These are phyloP conservation scores for Habrosyne pyritoides DNA, from an alignment of 2,888 invertebrate genomes.

Conservation along the genomic window DNA sequence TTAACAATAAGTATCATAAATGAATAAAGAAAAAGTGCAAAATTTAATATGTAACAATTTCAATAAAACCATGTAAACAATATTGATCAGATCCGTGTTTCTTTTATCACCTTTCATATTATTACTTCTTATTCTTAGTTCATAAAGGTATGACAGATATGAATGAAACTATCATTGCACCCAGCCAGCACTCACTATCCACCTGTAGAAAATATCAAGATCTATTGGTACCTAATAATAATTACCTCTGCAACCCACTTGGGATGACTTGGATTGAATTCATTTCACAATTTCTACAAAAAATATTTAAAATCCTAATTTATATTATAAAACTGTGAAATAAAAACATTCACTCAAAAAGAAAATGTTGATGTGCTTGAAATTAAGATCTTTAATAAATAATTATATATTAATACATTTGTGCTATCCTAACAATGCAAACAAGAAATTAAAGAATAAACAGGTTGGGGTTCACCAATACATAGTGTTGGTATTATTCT, in stretches of 20 bases:
- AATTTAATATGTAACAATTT: slow-evolving; percentile 82
- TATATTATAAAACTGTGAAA: not conserved
- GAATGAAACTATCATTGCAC: slow-evolving; percentile 44
- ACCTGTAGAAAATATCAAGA: slow-evolving; percentile 48
- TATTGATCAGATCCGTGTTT: slow-evolving; percentile 67
- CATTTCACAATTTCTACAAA: too few relatives aligned
- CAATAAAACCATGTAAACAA: slow-evolving; percentile 81
- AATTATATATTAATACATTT: too few relatives aligned
- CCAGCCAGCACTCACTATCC: slow-evolving; percentile 60
- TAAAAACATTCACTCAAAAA: too few relatives aligned
- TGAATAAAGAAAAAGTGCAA: slow-evolving; percentile 79
- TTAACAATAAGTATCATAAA: slow-evolving; percentile 76
- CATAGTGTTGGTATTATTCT: too few relatives aligned
- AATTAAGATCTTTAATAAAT: too few relatives aligned
- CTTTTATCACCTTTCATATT: slow-evolving; percentile 39
- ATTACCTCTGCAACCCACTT: too few relatives aligned
- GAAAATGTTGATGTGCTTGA: too few relatives aligned
- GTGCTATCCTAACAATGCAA: too few relatives aligned
- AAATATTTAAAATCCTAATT: too few relatives aligned
- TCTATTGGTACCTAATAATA: not conserved
- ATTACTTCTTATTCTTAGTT: slow-evolving; percentile 18
- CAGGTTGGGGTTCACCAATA: too few relatives aligned
- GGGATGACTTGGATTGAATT: too few relatives aligned
- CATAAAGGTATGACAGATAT: slow-evolving; percentile 50
- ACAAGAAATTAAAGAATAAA: too few relatives aligned